Evolutionary conservation across 2,888 invertebrate species (phyloP), one percentile per base, ranked within the genome.

Genomic region (Plebejus anna): DNA sequence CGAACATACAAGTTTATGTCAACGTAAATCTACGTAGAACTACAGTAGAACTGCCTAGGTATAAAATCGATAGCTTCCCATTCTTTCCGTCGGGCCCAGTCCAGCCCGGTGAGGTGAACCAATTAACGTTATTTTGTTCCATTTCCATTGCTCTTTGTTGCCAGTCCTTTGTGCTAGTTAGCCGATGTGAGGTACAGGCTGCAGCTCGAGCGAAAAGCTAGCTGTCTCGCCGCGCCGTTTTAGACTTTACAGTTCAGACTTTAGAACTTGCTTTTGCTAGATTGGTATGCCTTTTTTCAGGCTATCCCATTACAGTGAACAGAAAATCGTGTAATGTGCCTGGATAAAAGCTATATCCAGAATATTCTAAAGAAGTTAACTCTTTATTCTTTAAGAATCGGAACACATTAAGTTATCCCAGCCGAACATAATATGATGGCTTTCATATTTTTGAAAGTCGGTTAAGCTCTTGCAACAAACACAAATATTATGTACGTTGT

Each of bases 81-180:
- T 61, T 28, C 28, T 1, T 28, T 28, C 66, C 28, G 66, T 66
- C 32, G 32, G 66, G 0, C 28, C 61, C 61, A 61, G 22, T 22
- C 22, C 22, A 22, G 22, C 22, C 22, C 22, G 22, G 22, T 22
- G 22, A 22, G 28, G 22, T 61, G 28, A 61, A 11, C 61, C 61
- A 61, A 66, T 66, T 66, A 28, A 66, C 32, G 32, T 66, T 66
- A 66, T 66, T 28, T 66, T 66, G 66, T 32, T 28, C 61, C 61
- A 11, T 61, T 61, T 66, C 66, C 32, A 66, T 32, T 66, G 66
- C 32, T 32, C 66, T 66, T 32, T 66, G 66, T 32, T 32, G 28
- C 13, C 66, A 11, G 66, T 66, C 66, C 32, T 32, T 32, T 66
- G 66, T 66, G 66, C 66, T 66, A 32, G 59, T 32, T 66, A 11